phyloP scores from a whole-genome alignment of 2,113 vertebrate species.

The Scomber colias region DNA sequence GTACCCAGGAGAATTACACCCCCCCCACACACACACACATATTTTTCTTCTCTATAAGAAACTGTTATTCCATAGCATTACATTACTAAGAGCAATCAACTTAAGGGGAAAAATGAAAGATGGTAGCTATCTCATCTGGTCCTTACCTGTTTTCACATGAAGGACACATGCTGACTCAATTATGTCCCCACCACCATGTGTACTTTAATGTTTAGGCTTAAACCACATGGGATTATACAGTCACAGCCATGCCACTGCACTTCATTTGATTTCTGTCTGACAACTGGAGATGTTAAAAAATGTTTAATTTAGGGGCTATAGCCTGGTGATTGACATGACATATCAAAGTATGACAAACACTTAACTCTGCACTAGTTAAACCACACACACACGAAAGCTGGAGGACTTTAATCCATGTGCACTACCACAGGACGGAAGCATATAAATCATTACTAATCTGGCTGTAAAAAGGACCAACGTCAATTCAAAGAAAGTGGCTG shows the following conservation, averaged over 20 bases:
- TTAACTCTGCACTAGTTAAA: slow-evolving; percentile 31
- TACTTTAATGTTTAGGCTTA: slow-evolving; percentile 54
- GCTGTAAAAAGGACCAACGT: slow-evolving; percentile 92
- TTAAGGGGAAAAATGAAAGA: slow-evolving; percentile 16
- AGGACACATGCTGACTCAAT: slow-evolving; percentile 71
- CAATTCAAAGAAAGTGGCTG: slow-evolving; percentile 94
- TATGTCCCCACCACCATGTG: slow-evolving; percentile 41
- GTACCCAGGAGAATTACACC: slow-evolving; percentile 68
- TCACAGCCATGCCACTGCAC: slow-evolving; percentile 36
- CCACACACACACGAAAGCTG: slow-evolving; percentile 77
- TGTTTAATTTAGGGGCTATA: slow-evolving; percentile 42
- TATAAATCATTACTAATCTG: slow-evolving; percentile 97
- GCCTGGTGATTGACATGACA: slow-evolving; percentile 42
- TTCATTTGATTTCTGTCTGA: slow-evolving; percentile 46
- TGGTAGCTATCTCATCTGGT: slow-evolving; percentile 26
- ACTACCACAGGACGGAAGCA: slow-evolving; percentile 91
- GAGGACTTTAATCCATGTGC: slow-evolving; percentile 91
- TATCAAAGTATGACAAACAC: slow-evolving; percentile 41
- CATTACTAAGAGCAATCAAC: too few relatives aligned
- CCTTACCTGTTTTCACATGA: slow-evolving; percentile 20
- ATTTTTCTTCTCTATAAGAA: background rate
- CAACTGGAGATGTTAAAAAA: slow-evolving; percentile 40
- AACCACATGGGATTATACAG: slow-evolving; percentile 43
- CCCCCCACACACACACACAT: background rate
- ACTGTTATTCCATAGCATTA: background rate